Percentiles rank a stretch among this genome's conserved stretches.
These are phyloP conservation scores for Uloborus plumipes DNA, from an alignment of 2,888 invertebrate species.

Conservation along the genomic window DNA sequence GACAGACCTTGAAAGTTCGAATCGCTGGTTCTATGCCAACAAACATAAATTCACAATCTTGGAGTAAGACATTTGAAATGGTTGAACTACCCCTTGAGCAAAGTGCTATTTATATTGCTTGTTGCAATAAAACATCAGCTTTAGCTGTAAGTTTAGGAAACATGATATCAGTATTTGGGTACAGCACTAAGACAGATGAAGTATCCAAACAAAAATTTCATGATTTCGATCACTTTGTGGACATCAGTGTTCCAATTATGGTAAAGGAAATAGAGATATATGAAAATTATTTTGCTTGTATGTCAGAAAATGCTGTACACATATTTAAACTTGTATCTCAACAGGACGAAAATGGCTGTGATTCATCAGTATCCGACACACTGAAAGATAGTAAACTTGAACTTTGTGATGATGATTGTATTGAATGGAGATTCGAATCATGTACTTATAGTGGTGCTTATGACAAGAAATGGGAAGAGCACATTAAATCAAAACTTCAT, in stretches of 20 bases:
- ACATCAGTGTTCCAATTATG: slow-evolving; percentile 77
- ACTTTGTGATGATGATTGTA: slow-evolving; percentile 68
- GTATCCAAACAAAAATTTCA: slow-evolving; percentile 79
- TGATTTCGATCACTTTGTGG: slow-evolving; percentile 80
- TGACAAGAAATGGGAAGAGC: slow-evolving; percentile 46
- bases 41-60: slow-evolving; percentile 79
- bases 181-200: slow-evolving; percentile 78
- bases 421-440: slow-evolving; percentile 69
- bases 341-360: slow-evolving; percentile 1
- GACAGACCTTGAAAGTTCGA: slow-evolving; percentile 77
- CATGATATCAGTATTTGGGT: slow-evolving; percentile 76
- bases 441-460: slow-evolving; percentile 38
- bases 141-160: slow-evolving; percentile 73
- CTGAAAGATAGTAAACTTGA: slow-evolving; percentile 46
- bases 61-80: slow-evolving; percentile 77
- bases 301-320: slow-evolving; percentile 77
- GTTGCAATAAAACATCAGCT: slow-evolving; percentile 70
- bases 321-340: slow-evolving; percentile 75
- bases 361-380: not conserved
- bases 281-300: slow-evolving; percentile 80
- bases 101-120: slow-evolving; percentile 73
- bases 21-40: slow-evolving; percentile 79
- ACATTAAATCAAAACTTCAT: slow-evolving; percentile 61
- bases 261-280: slow-evolving; percentile 76
- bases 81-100: slow-evolving; percentile 80